Evolutionary conservation across 1,140 invertebrate genomes (phyloP).

Genomic region (Calliopsis andreniformis): DNA sequence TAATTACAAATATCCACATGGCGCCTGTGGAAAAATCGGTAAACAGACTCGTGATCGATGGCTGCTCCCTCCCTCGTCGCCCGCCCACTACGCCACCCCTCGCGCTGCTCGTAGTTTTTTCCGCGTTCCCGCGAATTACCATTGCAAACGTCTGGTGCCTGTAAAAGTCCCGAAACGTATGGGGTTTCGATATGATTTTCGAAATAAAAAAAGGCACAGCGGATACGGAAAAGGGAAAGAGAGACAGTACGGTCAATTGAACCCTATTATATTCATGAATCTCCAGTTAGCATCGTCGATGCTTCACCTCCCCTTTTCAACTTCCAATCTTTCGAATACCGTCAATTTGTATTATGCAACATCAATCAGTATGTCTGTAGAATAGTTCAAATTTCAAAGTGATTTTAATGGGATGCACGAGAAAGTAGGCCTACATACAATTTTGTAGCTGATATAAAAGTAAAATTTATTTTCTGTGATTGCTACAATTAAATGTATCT

Average conservation of each 20-base stretch:
- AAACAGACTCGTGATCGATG: conserved; percentile 74
- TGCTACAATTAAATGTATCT: too few species aligned
- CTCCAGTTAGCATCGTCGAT: conserved; percentile 49
- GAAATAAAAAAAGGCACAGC: conserved; percentile 55
- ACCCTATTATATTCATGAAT: conserved; percentile 64
- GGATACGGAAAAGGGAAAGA: conserved; percentile 31
- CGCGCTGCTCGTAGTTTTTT: conserved; percentile 63
- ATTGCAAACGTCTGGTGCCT: conserved; percentile 70
- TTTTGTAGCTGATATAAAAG: too few species aligned
- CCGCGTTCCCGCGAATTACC: conserved; percentile 69
- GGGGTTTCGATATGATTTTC: conserved; percentile 67
- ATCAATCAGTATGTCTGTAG: too few species aligned
- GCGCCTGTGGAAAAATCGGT: conserved; percentile 65
- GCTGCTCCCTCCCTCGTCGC: conserved; percentile 29
- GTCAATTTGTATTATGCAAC: too few species aligned
- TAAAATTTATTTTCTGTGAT: too few species aligned
- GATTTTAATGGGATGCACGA: too few species aligned
- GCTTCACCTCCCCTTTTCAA: conserved; percentile 5
- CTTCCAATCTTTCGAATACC: neutral
- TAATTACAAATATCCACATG: conserved; percentile 78
- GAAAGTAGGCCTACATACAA: too few species aligned
- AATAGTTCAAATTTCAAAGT: too few species aligned
- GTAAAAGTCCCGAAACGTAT: conserved; percentile 64
- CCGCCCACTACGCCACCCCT: neutral
- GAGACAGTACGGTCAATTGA: conserved; percentile 29